Percentiles rank a stretch among this genome's conserved stretches.
These are phyloP conservation scores for Melinopterus prodromus DNA, from an alignment of 2,888 invertebrate genomes.

Conservation along the genomic window DNA sequence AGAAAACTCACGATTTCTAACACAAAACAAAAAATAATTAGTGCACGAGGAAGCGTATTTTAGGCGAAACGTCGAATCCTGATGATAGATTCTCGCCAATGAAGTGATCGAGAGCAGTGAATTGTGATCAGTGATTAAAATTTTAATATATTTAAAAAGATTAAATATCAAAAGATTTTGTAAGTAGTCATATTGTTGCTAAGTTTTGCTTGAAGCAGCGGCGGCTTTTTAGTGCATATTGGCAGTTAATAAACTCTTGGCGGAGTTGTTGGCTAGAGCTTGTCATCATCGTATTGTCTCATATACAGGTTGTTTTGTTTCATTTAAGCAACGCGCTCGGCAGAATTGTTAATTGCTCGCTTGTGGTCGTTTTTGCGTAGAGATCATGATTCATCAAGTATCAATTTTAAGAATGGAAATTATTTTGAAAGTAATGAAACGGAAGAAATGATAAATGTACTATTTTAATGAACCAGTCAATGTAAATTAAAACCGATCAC, in stretches of 20 bases:
- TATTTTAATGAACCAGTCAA: too few relatives aligned
- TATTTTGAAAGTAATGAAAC: too few relatives aligned
- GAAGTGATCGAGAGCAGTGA: not conserved
- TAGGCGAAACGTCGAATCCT: too few relatives aligned
- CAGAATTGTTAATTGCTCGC: too few relatives aligned
- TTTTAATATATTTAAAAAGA: not conserved
- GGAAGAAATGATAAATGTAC: too few relatives aligned
- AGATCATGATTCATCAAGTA: too few relatives aligned
- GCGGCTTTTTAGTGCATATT: conserved; percentile 14
- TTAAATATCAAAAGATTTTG: conserved; percentile 6
- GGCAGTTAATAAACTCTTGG: not conserved
- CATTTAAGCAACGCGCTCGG: not conserved
- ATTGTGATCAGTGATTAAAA: conserved; percentile 15
- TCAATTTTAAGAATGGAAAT: too few relatives aligned
- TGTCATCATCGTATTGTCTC: not conserved
- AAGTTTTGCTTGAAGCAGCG: not conserved
- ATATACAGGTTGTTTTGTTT: not conserved
- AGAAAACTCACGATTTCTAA: not conserved
- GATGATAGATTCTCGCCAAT: not conserved
- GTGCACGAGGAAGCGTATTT: not conserved
- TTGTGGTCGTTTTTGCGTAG: too few relatives aligned
- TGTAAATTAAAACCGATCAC: too few relatives aligned
- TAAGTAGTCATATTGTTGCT: conserved; percentile 19
- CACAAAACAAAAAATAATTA: not conserved
- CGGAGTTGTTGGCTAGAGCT: not conserved